These are phyloP conservation scores for Epiblema foenella DNA, from an alignment of 2,888 invertebrate genomes.

Conservation along the genomic window DNA sequence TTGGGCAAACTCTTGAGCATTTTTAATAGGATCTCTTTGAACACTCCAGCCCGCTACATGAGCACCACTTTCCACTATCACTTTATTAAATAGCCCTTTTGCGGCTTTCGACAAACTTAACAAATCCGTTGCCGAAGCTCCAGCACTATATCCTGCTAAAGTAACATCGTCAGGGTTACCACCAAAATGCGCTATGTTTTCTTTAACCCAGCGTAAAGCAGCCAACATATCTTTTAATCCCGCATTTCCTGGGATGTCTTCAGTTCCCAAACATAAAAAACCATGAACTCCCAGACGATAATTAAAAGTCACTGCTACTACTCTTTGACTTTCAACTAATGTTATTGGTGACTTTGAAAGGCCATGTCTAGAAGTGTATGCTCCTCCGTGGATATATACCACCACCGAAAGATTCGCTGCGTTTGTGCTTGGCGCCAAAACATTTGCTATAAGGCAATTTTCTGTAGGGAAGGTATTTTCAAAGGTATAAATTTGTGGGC, in stretches of 20 bases:
- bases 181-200: slow-evolving; percentile 26
- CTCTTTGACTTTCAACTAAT: slow-evolving; percentile 17
- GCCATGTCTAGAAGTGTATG: not conserved
- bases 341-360: not conserved
- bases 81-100: slow-evolving; percentile 20
- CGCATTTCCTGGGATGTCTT: slow-evolving; percentile 43
- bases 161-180: slow-evolving; percentile 32
- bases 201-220: slow-evolving; percentile 28
- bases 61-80: slow-evolving; percentile 18
- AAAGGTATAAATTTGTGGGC: no score
- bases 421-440: slow-evolving; percentile 6
- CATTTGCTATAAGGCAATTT: no score
- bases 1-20: slow-evolving; percentile 5
- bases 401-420: slow-evolving; percentile 20
- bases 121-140: slow-evolving; percentile 14
- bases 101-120: slow-evolving; percentile 12
- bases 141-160: slow-evolving; percentile 29
- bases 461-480: slow-evolving; percentile 30
- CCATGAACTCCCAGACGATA: slow-evolving; percentile 43
- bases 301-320: slow-evolving; percentile 36
- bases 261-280: slow-evolving; percentile 43
- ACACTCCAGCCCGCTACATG: slow-evolving; percentile 25
- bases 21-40: slow-evolving; percentile 23
- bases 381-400: slow-evolving; percentile 28
- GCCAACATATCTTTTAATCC: slow-evolving; percentile 28